Evolutionary conservation across 2,113 vertebrate species (phyloP).

Genomic region (Podarcis muralis): DNA sequence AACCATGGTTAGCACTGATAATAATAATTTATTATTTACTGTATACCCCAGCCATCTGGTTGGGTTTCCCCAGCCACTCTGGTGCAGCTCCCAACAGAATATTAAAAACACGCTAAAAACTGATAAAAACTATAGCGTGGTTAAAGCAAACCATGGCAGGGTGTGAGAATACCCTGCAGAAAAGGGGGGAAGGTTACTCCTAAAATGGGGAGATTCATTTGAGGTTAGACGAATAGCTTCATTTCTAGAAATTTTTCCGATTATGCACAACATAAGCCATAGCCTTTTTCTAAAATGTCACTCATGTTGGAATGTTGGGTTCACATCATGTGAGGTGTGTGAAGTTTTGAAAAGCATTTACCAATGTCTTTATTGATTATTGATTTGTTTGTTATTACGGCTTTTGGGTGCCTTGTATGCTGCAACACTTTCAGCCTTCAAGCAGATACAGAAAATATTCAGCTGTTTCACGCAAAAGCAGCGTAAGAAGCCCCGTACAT

Average conservation of each 20-base stretch:
- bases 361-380: background rate
- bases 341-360: background rate
- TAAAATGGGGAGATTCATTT: background rate
- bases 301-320: background rate
- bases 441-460: slow-evolving; percentile 27
- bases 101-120: no score
- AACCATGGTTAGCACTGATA: background rate
- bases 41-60: background rate
- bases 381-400: background rate
- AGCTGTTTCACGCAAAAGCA: slow-evolving; percentile 55
- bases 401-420: no score
- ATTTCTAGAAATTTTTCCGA: background rate
- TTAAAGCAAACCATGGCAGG: background rate
- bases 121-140: background rate
- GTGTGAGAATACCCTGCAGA: background rate
- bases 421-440: background rate
- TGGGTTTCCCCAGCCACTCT: no score
- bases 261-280: background rate
- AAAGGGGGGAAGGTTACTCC: background rate
- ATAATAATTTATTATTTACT: background rate
- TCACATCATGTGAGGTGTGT: background rate
- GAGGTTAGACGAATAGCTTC: background rate
- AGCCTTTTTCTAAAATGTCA: background rate
- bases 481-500: slow-evolving; percentile 62
- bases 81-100: no score